phyloP scores from a whole-genome alignment of 2,888 invertebrate species.

The Pollenia griseotomentosa region DNA sequence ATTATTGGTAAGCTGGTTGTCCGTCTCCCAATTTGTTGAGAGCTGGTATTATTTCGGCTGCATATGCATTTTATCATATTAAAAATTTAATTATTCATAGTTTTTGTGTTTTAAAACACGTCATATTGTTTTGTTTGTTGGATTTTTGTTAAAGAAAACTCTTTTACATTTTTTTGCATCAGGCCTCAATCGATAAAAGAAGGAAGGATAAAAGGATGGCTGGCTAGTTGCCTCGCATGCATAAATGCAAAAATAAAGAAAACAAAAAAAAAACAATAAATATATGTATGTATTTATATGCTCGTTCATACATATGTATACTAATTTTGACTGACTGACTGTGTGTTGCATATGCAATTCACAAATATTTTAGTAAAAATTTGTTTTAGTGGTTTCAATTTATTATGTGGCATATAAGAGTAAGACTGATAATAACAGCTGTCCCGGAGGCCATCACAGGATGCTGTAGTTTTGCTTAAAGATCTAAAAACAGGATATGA shows the following conservation, averaged over 20 bases:
- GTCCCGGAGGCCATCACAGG: slow-evolving; percentile 72
- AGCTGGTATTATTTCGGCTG: slow-evolving; percentile 45
- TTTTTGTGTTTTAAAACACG: slow-evolving; percentile 39
- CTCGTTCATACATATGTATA: slow-evolving; percentile 1
- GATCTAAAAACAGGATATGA: slow-evolving; percentile 64
- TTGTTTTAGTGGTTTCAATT: slow-evolving; percentile 57
- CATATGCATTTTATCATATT: slow-evolving; percentile 64
- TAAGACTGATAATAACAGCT: slow-evolving; percentile 66
- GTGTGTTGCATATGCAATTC: slow-evolving; percentile 69
- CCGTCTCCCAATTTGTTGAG: neutral
- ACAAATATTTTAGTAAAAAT: slow-evolving; percentile 53
- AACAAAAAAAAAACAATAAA: neutral
- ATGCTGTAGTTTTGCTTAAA: slow-evolving; percentile 63
- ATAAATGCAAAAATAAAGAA: slow-evolving; percentile 42
- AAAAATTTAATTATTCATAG: slow-evolving; percentile 63
- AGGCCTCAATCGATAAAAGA: slow-evolving; percentile 40
- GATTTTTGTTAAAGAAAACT: slow-evolving; percentile 59
- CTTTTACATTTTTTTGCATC: slow-evolving; percentile 11
- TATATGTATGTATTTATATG: no score
- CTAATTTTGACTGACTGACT: slow-evolving; percentile 56
- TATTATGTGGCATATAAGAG: slow-evolving; percentile 2
- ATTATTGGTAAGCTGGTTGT: neutral
- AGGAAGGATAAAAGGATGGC: slow-evolving; percentile 22
- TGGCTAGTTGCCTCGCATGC: neutral
- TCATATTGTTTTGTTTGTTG: slow-evolving; percentile 39